Evolutionary conservation across 2,888 invertebrate species (phyloP).

Genomic region (Coelogynopora nodosa): DNA sequence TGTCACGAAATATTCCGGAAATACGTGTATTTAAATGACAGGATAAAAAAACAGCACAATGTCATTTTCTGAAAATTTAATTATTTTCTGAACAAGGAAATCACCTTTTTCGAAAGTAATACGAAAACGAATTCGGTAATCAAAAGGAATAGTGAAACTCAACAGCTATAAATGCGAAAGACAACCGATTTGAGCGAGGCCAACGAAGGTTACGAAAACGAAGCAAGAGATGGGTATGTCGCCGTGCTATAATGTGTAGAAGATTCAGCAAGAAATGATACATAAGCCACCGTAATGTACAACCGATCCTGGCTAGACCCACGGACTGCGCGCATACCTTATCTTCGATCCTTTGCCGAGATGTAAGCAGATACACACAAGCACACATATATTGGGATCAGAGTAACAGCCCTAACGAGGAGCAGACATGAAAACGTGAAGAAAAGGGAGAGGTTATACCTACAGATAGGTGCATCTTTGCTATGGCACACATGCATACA

Average conservation of each 20-base stretch:
- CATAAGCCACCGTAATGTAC: neutral
- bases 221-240: neutral
- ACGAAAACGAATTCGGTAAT: neutral
- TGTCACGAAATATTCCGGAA: neutral
- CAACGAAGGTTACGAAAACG: conserved; percentile 18
- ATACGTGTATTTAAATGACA: neutral
- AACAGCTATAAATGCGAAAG: neutral
- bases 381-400: too few relatives aligned
- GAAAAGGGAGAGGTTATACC: neutral
- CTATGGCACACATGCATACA: neutral
- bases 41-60: neutral
- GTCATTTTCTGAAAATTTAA: too few relatives aligned
- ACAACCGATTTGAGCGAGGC: neutral
- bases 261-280: neutral
- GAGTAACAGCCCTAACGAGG: too few relatives aligned
- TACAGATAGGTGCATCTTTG: neutral
- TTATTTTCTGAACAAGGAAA: too few relatives aligned
- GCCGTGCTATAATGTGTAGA: neutral
- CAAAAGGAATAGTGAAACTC: neutral
- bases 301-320: neutral
- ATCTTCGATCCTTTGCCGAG: neutral
- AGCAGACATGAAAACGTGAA: too few relatives aligned
- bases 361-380: too few relatives aligned
- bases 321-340: neutral
- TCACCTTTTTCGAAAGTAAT: neutral